Evolutionary conservation across 2,888 invertebrate genomes (phyloP), one percentile per base, ranked within the genome.

Genomic region (Urechis unicinctus): DNA sequence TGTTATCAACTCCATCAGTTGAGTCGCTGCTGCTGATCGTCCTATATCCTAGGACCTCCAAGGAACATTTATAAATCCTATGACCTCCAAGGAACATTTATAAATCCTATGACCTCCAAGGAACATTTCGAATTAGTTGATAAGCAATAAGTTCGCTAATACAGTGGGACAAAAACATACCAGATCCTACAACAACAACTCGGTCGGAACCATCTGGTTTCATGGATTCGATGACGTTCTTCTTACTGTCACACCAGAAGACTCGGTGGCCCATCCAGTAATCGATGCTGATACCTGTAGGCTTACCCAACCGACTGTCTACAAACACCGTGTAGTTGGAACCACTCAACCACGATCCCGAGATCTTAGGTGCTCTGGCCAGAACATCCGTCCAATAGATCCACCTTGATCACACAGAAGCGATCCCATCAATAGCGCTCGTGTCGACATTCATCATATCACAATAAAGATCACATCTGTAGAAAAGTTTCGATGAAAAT

Each of bases 311-410:
- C 13, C 49, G 84, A 1, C 59, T 60, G 9, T 87, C 85, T 5
- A 94, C 86, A 2, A 98, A 77, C 0, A 88, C 85, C 58, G 66
- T 82, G 1, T 94, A 83, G 73, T 91, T 88, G 0, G 88, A 88
- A 0, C 97, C 97, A 72, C 95, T 96, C 93, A 97, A 91, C 92
- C 95, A 96, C 1, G 93, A 85, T 2, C 87, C 85, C 76, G 96
- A 96, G 60, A 98, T 93, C 55, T 68, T 67, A 78, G 94, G 96
- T 0, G 93, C 91, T 2, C 86, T 86, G 0, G 87, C 86, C 3
- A 95, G 93, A 0, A 89, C 88, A 76, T 97, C 95, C 0, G 93
- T 85, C 94, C 96, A 98, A 79, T 89, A 91, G 84, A 96, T 86
- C 56, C 78, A 66, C 1, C 95, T 94, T 59, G n/a, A 55, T 50